Conservation (phyloP, 2,113 vertebrate species). For the Phalacrocorax brasilianus region DNA sequence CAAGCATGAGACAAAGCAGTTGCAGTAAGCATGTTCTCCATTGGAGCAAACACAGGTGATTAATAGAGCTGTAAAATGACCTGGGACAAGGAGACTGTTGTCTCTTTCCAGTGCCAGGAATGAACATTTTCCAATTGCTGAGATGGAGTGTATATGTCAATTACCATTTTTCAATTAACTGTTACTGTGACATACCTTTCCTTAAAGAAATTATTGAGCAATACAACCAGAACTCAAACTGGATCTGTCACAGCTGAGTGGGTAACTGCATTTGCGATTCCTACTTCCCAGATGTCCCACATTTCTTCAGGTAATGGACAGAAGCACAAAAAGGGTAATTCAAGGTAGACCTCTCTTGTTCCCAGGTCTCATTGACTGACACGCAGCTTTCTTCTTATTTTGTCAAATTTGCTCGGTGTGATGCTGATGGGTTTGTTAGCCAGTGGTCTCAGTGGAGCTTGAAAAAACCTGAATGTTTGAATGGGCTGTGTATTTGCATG, state of each 20-base stretch:
- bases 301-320: constrained; percentile 1
- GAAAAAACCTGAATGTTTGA: neutral
- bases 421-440: constrained; percentile 11
- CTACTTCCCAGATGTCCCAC: neutral
- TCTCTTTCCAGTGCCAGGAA: constrained; percentile 10
- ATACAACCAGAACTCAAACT: constrained; percentile 14
- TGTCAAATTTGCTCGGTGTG: neutral
- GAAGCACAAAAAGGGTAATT: neutral
- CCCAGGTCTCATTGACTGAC: neutral
- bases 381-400: constrained; percentile 6
- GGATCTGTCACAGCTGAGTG: constrained; percentile 9
- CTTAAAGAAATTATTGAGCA: constrained; percentile 19
- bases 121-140: neutral
- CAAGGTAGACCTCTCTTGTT: neutral
- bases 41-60: neutral
- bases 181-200: neutral
- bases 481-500: neutral
- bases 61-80: constrained; percentile 20
- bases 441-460: neutral
- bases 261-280: neutral
- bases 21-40: neutral
- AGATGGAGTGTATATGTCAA: constrained; percentile 27
- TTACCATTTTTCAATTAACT: constrained; percentile 49
- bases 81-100: neutral
- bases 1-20: neutral